phyloP scores from a whole-genome alignment of 2,797 vertebrate species.

The Hozukius guyotensis region DNA sequence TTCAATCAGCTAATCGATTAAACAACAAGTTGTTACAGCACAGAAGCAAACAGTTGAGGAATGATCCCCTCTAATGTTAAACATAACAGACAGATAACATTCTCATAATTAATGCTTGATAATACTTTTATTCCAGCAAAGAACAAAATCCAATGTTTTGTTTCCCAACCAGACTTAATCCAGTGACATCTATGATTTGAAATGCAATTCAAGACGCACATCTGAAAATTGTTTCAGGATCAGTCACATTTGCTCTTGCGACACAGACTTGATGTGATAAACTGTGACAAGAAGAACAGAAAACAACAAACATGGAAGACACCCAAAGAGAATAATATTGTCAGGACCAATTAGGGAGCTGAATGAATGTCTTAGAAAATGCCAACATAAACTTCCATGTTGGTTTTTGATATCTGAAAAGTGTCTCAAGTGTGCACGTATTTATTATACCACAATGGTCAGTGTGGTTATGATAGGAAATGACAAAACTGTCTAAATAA shows the following conservation, averaged over 20 bases:
- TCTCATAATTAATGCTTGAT: background rate
- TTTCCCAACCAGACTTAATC: background rate
- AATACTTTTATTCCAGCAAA: background rate
- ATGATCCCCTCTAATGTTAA: background rate
- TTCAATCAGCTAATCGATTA: background rate
- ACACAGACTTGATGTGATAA: slow-evolving; percentile 34
- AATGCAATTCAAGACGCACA: background rate
- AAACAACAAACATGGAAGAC: slow-evolving; percentile 18
- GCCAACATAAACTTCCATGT: background rate
- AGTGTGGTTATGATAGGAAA: background rate
- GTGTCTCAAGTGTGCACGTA: background rate
- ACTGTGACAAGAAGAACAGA: background rate
- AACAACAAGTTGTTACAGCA: background rate
- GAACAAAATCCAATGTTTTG: background rate
- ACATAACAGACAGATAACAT: no score
- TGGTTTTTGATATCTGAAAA: background rate
- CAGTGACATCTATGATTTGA: background rate
- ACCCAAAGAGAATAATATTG: slow-evolving; percentile 13
- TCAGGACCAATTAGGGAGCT: slow-evolving; percentile 35
- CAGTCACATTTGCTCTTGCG: background rate
- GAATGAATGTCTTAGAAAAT: slow-evolving; percentile 17
- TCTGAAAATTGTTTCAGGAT: background rate
- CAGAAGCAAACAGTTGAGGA: background rate
- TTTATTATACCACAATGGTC: background rate
- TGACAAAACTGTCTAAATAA: background rate